phyloP scores from a whole-genome alignment of 1,140 invertebrate species.

The Papilio machaon region DNA sequence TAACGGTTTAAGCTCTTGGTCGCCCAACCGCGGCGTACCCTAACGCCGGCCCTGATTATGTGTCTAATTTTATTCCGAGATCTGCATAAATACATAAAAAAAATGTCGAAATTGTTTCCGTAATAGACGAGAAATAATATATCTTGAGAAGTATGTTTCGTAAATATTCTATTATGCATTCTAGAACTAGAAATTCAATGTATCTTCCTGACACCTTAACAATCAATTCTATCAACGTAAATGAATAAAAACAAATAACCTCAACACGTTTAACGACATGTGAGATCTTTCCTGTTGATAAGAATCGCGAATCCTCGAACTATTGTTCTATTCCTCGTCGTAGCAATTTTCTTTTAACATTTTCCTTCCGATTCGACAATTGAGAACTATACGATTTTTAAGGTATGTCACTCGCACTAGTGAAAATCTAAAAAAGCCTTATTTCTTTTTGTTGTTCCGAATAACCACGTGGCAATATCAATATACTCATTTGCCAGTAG shows the following conservation, averaged over 20 bases:
- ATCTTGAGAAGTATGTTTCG: not conserved
- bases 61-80: no score
- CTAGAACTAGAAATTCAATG: not conserved
- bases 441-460: not conserved
- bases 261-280: not conserved
- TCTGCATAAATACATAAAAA: no score
- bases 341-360: not conserved
- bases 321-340: not conserved
- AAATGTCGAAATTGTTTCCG: no score
- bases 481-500: no score
- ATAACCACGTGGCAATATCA: no score
- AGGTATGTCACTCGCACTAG: not conserved
- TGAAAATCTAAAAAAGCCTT: not conserved
- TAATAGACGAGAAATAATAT: no score
- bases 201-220: not conserved
- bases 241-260: slow-evolving; percentile 4
- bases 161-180: not conserved
- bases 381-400: not conserved
- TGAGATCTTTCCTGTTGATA: slow-evolving; percentile 10
- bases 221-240: not conserved
- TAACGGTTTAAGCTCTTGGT: no score
- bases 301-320: not conserved
- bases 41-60: no score
- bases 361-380: not conserved
- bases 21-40: no score